A percentile compares a stretch with the other conserved stretches of the same genome.
Evolutionary conservation across 2,797 vertebrate species (phyloP).

Genomic region (Onychomys torridus): DNA sequence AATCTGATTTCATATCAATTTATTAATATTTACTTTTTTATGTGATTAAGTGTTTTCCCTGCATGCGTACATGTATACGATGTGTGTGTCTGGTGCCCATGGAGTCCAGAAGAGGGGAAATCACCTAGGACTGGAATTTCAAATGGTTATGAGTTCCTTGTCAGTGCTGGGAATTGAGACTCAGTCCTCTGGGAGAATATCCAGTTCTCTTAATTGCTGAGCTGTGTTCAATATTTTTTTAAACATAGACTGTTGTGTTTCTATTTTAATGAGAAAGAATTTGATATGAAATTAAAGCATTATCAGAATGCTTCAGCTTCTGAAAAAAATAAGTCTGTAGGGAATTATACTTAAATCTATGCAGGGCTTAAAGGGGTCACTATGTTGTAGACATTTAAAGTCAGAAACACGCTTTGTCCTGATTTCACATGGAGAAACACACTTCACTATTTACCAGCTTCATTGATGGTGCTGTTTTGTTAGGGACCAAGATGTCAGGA

Average conservation of each 20-base stretch:
- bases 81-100: background rate
- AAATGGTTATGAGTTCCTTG: background rate
- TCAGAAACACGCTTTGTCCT: background rate
- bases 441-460: background rate
- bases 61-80: too few species aligned
- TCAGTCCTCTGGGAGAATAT: background rate
- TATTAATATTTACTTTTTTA: background rate
- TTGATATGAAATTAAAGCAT: background rate
- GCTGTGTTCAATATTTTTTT: background rate
- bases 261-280: background rate
- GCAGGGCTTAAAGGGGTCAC: too few species aligned
- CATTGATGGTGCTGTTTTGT: background rate
- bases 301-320: background rate
- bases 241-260: background rate
- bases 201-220: background rate
- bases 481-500: too few species aligned
- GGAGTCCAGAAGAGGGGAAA: background rate
- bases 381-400: background rate
- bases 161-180: background rate
- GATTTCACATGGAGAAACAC: background rate
- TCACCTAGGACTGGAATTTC: background rate
- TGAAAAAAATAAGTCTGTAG: rapidly evolving
- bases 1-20: background rate
- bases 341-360: background rate
- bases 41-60: background rate